These are phyloP conservation scores for Trachymyrmex septentrionalis DNA, from an alignment of 1,140 invertebrate species.

Conservation along the genomic window DNA sequence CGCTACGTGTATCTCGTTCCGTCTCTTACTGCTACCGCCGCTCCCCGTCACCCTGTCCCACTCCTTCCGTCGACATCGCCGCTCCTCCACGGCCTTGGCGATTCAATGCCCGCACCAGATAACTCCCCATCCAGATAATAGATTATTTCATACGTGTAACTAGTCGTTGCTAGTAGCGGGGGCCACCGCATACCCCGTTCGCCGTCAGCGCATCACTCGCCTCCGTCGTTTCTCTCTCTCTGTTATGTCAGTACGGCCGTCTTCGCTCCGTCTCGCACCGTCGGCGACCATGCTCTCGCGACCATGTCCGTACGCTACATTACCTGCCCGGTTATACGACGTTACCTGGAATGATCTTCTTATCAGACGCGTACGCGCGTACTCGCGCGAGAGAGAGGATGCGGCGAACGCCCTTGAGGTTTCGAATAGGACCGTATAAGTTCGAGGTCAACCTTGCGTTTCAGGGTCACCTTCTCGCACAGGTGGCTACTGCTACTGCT, in stretches of 20 bases:
- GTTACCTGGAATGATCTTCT: constrained; percentile 77
- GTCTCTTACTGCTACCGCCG: constrained; percentile 46
- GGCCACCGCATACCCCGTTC: constrained; percentile 12
- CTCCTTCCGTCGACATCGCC: constrained; percentile 69
- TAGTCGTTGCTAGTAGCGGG: constrained; percentile 78
- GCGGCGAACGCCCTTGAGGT: constrained; percentile 53
- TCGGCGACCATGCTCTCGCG: constrained; percentile 51
- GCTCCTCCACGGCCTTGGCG: constrained; percentile 84
- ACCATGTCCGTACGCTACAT: constrained; percentile 68
- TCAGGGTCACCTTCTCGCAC: constrained; percentile 17
- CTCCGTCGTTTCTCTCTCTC: constrained; percentile 35
- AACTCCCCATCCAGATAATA: constrained; percentile 85
- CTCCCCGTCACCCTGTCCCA: constrained; percentile 25
- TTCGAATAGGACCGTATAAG: constrained; percentile 40
- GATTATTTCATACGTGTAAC: constrained; percentile 85
- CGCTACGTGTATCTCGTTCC: constrained; percentile 62
- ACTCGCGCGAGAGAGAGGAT: constrained; percentile 14
- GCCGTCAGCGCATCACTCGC: constrained; percentile 39
- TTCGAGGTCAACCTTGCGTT: constrained; percentile 44
- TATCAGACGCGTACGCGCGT: constrained; percentile 64
- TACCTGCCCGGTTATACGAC: constrained; percentile 74
- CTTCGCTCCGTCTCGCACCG: constrained; percentile 57
- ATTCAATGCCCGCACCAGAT: constrained; percentile 86
- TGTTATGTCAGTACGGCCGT: constrained; percentile 20
- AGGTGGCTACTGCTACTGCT: neutral